Conservation (phyloP, 2,797 vertebrate genomes). For the Austrolebias charrua region DNA sequence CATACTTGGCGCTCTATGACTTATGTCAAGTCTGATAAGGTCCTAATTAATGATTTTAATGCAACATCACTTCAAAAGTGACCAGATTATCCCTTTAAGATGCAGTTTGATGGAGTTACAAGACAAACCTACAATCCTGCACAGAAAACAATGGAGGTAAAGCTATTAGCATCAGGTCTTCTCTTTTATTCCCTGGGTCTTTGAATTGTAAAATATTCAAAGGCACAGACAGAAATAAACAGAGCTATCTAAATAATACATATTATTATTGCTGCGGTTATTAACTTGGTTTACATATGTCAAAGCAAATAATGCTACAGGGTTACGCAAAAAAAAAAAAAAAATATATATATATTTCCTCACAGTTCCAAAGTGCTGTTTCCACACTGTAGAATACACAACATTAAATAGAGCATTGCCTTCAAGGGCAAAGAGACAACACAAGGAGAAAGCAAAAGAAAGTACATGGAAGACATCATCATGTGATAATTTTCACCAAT, state of each 20-base stretch:
- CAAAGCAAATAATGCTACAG: slow-evolving; percentile 14
- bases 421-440: slow-evolving; percentile 7
- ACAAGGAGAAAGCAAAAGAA: background rate
- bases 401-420: slow-evolving; percentile 5
- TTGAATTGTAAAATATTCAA: background rate
- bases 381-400: slow-evolving; percentile 9
- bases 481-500: background rate
- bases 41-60: no score
- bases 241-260: background rate
- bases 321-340: slow-evolving; percentile 21
- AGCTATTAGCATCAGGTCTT: no score
- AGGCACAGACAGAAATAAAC: background rate
- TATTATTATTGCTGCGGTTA: background rate
- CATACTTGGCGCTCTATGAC: no score
- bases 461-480: background rate
- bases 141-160: no score
- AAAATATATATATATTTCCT: background rate
- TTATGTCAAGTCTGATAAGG: no score
- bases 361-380: slow-evolving; percentile 6
- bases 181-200: background rate
- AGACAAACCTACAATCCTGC: no score
- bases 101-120: no score
- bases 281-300: background rate
- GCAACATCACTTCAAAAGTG: no score
- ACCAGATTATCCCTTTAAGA: no score